phyloP scores from a whole-genome alignment of 2,113 vertebrate genomes.

The Periophthalmus modestus region DNA sequence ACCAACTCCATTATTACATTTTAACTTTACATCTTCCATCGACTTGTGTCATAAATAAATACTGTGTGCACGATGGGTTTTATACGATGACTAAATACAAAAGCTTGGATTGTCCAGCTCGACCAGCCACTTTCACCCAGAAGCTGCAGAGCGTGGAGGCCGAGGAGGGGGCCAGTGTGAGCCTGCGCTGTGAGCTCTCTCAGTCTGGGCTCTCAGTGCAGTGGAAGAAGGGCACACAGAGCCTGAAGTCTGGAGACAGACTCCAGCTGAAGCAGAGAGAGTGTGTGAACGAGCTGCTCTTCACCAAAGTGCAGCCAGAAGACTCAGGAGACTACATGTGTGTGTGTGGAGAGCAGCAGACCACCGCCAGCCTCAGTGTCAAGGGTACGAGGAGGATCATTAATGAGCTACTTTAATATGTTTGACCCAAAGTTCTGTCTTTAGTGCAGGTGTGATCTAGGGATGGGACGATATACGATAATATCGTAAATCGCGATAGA shows the following conservation, averaged over 20 bases:
- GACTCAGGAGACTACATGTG: conserved; percentile 77
- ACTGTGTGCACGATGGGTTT: not conserved
- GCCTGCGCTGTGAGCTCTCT: conserved; percentile 79
- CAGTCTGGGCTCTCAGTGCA: conserved; percentile 75
- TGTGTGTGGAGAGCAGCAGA: conserved; percentile 73
- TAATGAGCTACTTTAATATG: not conserved
- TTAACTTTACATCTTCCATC: not conserved
- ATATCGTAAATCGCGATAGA: no score
- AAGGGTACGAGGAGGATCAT: conserved; percentile 49
- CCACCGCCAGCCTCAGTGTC: conserved; percentile 68
- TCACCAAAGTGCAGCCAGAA: conserved; percentile 36
- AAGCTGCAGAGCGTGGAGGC: conserved; percentile 74
- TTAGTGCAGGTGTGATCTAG: not conserved
- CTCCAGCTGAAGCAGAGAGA: conserved; percentile 73
- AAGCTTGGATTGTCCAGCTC: conserved; percentile 53
- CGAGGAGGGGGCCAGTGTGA: conserved; percentile 73
- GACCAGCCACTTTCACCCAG: conserved; percentile 49
- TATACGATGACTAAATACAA: conserved; percentile 12
- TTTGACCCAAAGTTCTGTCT: not conserved
- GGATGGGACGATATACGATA: no score
- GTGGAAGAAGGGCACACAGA: conserved; percentile 73
- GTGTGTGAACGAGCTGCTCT: conserved; percentile 63
- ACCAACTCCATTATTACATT: no score
- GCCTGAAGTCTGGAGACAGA: conserved; percentile 75
- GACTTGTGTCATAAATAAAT: not conserved